These are phyloP conservation scores for Drosophila sp. DNA, from an alignment of 1,140 invertebrate genomes.

Conservation along the genomic window DNA sequence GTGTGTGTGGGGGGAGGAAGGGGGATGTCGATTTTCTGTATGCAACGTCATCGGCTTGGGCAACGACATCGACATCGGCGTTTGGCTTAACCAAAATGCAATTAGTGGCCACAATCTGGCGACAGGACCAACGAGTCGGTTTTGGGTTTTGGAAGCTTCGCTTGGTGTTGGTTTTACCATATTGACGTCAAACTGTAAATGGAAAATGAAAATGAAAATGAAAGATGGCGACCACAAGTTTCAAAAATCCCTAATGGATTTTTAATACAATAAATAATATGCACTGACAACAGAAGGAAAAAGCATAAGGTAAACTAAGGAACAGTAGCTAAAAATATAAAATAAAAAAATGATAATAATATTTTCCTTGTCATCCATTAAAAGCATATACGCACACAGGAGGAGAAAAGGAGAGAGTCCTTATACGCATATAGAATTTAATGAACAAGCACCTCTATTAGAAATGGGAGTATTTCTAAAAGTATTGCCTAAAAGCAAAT, in stretches of 20 bases:
- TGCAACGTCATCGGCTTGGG: slow-evolving; percentile 6
- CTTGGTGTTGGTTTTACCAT: slow-evolving; percentile 26
- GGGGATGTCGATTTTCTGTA: no score
- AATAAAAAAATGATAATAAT: slow-evolving; percentile 10
- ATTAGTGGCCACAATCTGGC: slow-evolving; percentile 76
- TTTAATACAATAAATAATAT: slow-evolving; percentile 82
- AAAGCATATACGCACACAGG: slow-evolving; percentile 20
- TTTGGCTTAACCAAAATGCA: slow-evolving; percentile 76
- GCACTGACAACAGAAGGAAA: slow-evolving; percentile 8
- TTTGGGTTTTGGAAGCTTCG: neutral
- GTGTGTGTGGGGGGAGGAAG: no score
- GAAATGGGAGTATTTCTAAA: neutral
- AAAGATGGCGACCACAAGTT: slow-evolving; percentile 72
- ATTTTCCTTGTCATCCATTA: slow-evolving; percentile 67
- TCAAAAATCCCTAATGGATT: slow-evolving; percentile 82
- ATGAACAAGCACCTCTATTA: slow-evolving; percentile 17
- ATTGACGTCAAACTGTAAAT: slow-evolving; percentile 72
- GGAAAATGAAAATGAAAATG: slow-evolving; percentile 69
- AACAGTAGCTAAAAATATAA: neutral
- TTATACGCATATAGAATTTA: slow-evolving; percentile 1
- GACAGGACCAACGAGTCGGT: slow-evolving; percentile 16
- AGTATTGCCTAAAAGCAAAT: slow-evolving; percentile 32
- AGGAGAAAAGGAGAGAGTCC: neutral
- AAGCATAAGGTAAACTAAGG: neutral
- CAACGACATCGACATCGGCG: neutral